Evolutionary conservation across 2,113 vertebrate species (phyloP).

Genomic region (Campylorhamphus procurvoides): DNA sequence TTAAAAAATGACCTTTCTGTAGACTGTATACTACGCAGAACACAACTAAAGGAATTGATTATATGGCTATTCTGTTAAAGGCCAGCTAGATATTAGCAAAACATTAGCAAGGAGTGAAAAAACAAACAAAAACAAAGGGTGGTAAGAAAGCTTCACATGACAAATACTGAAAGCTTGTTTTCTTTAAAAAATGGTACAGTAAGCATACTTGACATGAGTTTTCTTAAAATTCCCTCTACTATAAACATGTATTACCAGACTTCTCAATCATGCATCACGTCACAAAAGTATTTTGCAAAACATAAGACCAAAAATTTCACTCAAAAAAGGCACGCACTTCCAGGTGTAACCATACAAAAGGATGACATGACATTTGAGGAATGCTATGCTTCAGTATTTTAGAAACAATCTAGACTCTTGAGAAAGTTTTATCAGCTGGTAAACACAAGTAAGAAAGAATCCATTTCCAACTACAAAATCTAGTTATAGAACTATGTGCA

Average conservation of each 20-base stretch:
- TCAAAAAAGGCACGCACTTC: not conserved
- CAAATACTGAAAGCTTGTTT: not conserved
- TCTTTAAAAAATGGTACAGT: not conserved
- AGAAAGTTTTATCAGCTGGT: not conserved
- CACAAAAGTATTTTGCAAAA: not conserved
- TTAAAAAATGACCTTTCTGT: not conserved
- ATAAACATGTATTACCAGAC: not conserved
- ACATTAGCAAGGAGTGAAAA: not conserved
- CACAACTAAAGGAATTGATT: not conserved
- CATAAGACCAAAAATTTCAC: not conserved
- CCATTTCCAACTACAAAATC: not conserved
- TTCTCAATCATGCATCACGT: not conserved
- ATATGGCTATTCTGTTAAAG: not conserved
- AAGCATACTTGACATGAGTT: not conserved
- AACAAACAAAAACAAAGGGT: not conserved
- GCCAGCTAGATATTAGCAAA: not conserved
- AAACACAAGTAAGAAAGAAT: not conserved
- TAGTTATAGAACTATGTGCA: not conserved
- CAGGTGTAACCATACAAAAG: not conserved
- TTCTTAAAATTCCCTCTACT: not conserved
- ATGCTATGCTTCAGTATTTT: not conserved
- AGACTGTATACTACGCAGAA: not conserved
- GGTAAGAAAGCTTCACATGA: not conserved
- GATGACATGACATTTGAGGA: not conserved
- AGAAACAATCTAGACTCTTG: not conserved